Base-by-base conservation (phyloP, 2,888 invertebrate genomes). In the Callimorpha dominula region DNA sequence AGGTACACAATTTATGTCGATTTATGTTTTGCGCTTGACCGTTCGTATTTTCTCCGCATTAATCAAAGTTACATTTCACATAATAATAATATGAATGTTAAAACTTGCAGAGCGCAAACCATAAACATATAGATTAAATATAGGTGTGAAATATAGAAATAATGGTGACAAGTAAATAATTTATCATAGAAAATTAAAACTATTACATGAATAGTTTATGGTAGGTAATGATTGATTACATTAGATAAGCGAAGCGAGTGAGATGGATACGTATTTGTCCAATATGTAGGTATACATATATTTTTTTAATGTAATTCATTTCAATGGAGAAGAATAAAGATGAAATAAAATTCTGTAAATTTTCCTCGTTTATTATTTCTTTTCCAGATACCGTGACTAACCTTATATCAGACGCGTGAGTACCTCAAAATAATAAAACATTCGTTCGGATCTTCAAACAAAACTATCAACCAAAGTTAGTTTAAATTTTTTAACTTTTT, bases 231-330 rank as follows among this genome's bases (percentile, higher is more conserved):
- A 76, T 78, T 66, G n/a, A 42, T 40, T 17, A 65, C 74, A 74
- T 67, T 64, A 20, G 57, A 8, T 76, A 84, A 86, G 82, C 82
- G 72, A 86, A 82, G 70, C 77, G 71, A 60, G 57, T 49, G 65
- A 40, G 12, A 66, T 70, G 15, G 46, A 46, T 46, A 62, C 8
- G 14, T n/a, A 60, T 57, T 42, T 46, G n/a, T 68, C n/a, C 20
- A 60, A 60, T 52, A 52, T 46, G 20, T 12, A 46, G 31, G 6
- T 14, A 14, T 65, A 12, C 7, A n/a, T 15, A 49, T 65, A 46
- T 6, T 49, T 12, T 42, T n/a, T 20, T 17, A 46, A 4, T 46
- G 49, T 50, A 31, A 14, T 60, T 60, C 12, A 12, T 31, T 57
- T 11, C 20, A 54, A 20, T 11, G 17, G 0, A 8, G 20, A n/a